phyloP scores from a whole-genome alignment of 2,888 invertebrate species.

The Dichetophora obliterata region DNA sequence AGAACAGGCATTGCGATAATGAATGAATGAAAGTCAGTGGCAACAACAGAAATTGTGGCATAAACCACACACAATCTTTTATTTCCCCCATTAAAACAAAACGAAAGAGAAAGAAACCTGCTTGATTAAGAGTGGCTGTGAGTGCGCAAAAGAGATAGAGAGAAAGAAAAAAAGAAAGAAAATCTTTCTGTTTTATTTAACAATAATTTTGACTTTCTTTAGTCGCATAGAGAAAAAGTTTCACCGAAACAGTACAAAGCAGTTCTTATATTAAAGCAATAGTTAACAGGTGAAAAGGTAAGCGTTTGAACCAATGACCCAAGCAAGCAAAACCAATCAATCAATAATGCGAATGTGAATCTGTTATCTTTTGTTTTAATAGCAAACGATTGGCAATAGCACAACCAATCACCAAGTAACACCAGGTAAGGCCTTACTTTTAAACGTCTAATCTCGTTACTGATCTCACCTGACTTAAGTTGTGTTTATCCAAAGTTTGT shows the following conservation, averaged over 20 bases:
- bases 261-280: too few species aligned
- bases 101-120: constrained; percentile 1
- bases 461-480: constrained; percentile 17
- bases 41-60: constrained; percentile 5
- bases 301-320: too few species aligned
- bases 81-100: constrained; percentile 17
- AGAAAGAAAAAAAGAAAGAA: constrained; percentile 5
- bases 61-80: constrained; percentile 16
- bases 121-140: not conserved
- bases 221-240: constrained; percentile 22
- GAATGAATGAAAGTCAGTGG: constrained; percentile 28
- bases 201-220: constrained; percentile 34
- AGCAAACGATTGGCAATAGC: too few species aligned
- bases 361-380: too few species aligned
- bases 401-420: too few species aligned
- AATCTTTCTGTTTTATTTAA: constrained; percentile 8
- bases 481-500: constrained; percentile 13
- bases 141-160: not conserved
- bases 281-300: too few species aligned
- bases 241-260: constrained; percentile 24
- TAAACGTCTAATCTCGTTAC: not conserved
- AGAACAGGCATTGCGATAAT: not conserved
- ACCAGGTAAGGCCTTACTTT: too few species aligned
- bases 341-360: too few species aligned
- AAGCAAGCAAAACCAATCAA: too few species aligned